Evolutionary conservation across 2,113 vertebrate species (phyloP).

Genomic region (Plecturocebus donacophilus): DNA sequence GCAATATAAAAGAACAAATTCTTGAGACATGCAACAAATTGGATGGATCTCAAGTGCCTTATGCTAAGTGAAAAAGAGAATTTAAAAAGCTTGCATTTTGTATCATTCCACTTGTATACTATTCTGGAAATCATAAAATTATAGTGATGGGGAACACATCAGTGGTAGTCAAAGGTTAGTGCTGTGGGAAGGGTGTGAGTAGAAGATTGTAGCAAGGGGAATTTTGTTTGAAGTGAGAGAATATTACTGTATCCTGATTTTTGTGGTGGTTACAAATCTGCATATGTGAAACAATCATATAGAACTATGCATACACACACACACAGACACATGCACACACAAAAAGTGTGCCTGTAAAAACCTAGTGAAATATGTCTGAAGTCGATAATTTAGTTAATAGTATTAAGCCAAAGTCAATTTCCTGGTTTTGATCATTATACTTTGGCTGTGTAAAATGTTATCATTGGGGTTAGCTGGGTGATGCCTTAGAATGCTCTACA

Average conservation of each 20-base stretch:
- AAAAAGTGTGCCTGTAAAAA: not conserved
- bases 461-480: not conserved
- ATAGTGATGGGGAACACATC: not conserved
- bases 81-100: not conserved
- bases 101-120: not conserved
- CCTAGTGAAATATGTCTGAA: not conserved
- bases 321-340: not conserved
- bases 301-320: not conserved
- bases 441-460: not conserved
- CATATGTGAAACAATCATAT: not conserved
- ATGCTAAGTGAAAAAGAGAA: not conserved
- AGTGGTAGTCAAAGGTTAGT: not conserved
- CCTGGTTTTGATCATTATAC: not conserved
- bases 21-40: not conserved
- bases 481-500: not conserved
- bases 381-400: not conserved
- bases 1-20: not conserved
- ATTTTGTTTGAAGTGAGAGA: not conserved
- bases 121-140: not conserved
- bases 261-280: not conserved
- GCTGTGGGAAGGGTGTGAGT: not conserved
- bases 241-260: not conserved
- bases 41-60: not conserved
- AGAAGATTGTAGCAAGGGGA: not conserved
- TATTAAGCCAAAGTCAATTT: not conserved